These are phyloP conservation scores for Stictocephala bisonia DNA, from an alignment of 2,888 invertebrate genomes.

Conservation along the genomic window DNA sequence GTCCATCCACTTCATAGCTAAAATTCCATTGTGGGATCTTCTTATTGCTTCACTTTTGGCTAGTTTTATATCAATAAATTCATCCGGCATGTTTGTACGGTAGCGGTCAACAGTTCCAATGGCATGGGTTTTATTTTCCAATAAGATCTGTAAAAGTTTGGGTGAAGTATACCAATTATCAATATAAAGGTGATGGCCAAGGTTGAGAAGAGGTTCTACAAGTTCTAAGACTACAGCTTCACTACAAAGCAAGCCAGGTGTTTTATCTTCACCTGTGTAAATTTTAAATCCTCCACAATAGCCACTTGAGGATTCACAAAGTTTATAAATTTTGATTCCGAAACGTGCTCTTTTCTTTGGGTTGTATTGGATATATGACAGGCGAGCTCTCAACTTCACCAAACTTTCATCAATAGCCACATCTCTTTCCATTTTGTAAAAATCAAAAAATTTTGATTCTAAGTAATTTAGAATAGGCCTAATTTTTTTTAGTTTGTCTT, in stretches of 20 bases:
- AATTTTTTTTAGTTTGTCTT: no score
- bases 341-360: slow-evolving; percentile 7
- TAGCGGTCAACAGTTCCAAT: slow-evolving; percentile 1
- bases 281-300: slow-evolving; percentile 8
- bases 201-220: neutral
- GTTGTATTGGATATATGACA: slow-evolving; percentile 10
- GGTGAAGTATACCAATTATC: slow-evolving; percentile 8
- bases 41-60: neutral
- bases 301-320: slow-evolving; percentile 9
- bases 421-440: neutral
- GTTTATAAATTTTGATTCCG: slow-evolving; percentile 28
- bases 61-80: neutral
- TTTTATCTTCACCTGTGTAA: neutral
- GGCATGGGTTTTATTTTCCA: neutral
- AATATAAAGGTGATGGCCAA: neutral
- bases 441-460: neutral
- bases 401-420: slow-evolving; percentile 24
- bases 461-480: neutral
- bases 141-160: neutral
- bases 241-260: no score
- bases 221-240: neutral
- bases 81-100: slow-evolving; percentile 1
- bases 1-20: slow-evolving; percentile 17
- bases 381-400: slow-evolving; percentile 22
- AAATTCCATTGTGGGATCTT: neutral